Evolutionary conservation across 37 sponge, comb jelly and placozoan genomes (phyloP), one percentile per base, ranked within the genome.

Genomic region (Ianthella basta): DNA sequence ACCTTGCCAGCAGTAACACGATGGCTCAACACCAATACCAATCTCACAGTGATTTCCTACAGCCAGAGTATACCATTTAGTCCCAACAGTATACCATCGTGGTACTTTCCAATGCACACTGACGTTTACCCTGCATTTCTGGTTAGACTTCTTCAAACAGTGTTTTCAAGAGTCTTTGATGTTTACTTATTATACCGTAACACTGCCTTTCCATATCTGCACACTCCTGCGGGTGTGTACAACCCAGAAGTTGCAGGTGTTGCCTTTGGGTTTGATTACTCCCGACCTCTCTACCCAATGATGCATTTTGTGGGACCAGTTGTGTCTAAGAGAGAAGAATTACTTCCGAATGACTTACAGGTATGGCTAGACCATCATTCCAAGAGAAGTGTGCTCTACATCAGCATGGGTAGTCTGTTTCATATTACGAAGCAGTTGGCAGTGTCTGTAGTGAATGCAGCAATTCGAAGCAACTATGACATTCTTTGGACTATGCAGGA

Each of bases 201-300:
- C 23, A 8, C 27, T 16, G 13, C 6, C 66, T 30, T n/a, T n/a
- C n/a, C n/a, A n/a, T n/a, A n/a, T n/a, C n/a, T 69, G 29, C 4
- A 5, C 19, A 18, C 70, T 32, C 70, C 70, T 41, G 53, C 50
- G 1, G 78, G 78, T 16, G 15, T 41, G 3, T 4, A 19, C 25
- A 40, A 75, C 25, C 78, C 78, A 13, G 53, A 50, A 18, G 40
- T 75, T 41, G 25, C 10, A 14, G 44, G 38, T 36, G 38, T 44
- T 19, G 12, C 78, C n/a, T 53, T 85, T 37, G 85, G 85, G 0
- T 74, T 85, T 37, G 85, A 85, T 13, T 85, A 73, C 32, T 39
- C 85, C 29, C 37, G 50, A 10, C 44, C 85, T 20, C 27, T 72
- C 8, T 57, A 36, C 15, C 85, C 85, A 35, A 56, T 85, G 16